Conservation (phyloP, 2,888 invertebrate species). For the Hypsopygia costalis region DNA sequence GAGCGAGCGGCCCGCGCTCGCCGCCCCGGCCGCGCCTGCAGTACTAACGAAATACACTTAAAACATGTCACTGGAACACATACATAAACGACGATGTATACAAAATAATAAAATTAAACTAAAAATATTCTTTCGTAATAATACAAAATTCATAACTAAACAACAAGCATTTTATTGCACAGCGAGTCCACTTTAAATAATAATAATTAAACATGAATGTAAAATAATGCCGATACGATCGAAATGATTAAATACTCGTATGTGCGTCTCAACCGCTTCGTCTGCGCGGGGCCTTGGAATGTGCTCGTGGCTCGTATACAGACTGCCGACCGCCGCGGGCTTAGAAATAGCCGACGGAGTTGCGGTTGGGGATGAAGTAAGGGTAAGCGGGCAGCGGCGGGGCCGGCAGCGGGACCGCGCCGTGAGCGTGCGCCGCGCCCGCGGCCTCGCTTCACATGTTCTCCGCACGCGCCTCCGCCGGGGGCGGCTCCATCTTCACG, state of each 20-base stretch:
- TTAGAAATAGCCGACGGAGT: slow-evolving; percentile 68
- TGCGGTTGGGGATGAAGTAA: slow-evolving; percentile 68
- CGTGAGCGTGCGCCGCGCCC: slow-evolving; percentile 48
- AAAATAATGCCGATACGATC: slow-evolving; percentile 50
- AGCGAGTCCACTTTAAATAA: slow-evolving; percentile 72
- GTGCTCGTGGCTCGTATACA: slow-evolving; percentile 6
- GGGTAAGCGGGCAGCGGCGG: slow-evolving; percentile 69
- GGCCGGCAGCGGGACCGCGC: slow-evolving; percentile 32
- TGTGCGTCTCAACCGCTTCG: background rate
- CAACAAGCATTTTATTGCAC: slow-evolving; percentile 77
- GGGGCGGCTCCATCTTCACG: slow-evolving; percentile 85
- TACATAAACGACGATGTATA: slow-evolving; percentile 44
- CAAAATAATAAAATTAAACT: slow-evolving; percentile 37
- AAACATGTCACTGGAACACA: slow-evolving; percentile 41
- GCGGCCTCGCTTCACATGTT: slow-evolving; percentile 76
- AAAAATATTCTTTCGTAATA: slow-evolving; percentile 47
- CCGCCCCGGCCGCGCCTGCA: slow-evolving; percentile 11
- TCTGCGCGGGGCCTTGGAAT: slow-evolving; percentile 8
- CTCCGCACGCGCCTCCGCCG: slow-evolving; percentile 80
- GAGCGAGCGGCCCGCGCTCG: slow-evolving; percentile 18
- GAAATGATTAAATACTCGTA: slow-evolving; percentile 21
- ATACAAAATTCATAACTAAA: slow-evolving; percentile 69
- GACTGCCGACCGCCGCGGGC: slow-evolving; percentile 22
- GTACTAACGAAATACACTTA: slow-evolving; percentile 30
- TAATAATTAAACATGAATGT: slow-evolving; percentile 46